Evolutionary conservation across 1,140 invertebrate species (phyloP).

Genomic region (Ceratitis capitata): DNA sequence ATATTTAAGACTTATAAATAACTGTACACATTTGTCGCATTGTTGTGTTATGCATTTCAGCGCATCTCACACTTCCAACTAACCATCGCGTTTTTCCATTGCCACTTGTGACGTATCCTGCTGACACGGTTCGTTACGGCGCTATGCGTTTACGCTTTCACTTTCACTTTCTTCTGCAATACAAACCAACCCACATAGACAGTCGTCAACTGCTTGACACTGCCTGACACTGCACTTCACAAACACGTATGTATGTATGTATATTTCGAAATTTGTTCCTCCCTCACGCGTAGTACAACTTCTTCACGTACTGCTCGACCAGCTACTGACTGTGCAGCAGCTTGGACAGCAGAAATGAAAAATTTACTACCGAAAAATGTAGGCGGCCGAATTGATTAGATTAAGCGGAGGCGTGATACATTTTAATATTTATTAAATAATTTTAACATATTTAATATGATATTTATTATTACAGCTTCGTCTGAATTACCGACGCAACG

Average conservation of each 20-base stretch:
- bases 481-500: slow-evolving; percentile 6
- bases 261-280: not conserved
- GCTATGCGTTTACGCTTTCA: no score
- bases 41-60: not conserved
- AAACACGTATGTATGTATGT: no score
- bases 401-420: not conserved
- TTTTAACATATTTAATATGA: not conserved
- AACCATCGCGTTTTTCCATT: not conserved
- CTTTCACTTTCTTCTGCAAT: not conserved
- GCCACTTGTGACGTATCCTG: not conserved
- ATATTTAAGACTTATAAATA: not conserved
- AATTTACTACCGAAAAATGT: not conserved
- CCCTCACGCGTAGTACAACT: not conserved
- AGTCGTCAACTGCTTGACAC: no score
- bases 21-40: not conserved
- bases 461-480: slow-evolving; percentile 1
- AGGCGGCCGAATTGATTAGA: not conserved
- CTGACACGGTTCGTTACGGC: not conserved
- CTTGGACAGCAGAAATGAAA: not conserved
- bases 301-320: not conserved
- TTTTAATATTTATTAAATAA: not conserved
- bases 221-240: no score
- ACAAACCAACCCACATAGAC: not conserved
- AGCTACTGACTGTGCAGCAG: not conserved
- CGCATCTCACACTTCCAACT: not conserved